Base-by-base conservation (phyloP, 2,797 vertebrate genomes). In the Enteromius unitaeniatus region DNA sequence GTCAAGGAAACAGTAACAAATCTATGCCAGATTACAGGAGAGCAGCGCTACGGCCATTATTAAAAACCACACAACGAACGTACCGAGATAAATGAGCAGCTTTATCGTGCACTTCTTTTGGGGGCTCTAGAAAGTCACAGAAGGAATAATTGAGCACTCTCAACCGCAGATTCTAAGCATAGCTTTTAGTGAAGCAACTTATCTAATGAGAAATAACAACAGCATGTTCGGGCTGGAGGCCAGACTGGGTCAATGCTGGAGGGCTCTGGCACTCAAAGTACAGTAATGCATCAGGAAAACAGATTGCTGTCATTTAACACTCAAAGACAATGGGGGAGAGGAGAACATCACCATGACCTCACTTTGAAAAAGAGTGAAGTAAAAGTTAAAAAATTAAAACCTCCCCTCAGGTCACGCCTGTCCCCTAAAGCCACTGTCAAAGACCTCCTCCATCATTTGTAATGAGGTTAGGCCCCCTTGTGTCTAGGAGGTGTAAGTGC, bases 381-480 rank as follows among this genome's bases (percentile, higher is more conserved):
- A 62, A 77, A 60, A 19, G 55, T 76, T 4, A 7, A 77, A 60
- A 78, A 78, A 64, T 64, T 0, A n/a, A 67, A 79, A 65, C 34
- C 45, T 67, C 17, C 62, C 72, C 31, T 75, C 15, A 1, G 60
- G 74, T 45, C 74, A 47, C 19, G n/a, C 60, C 53, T 49, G 28
- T 55, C 40, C 28, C 75, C 37, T 34, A 40, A 15, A 82, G 31
- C 11, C 31, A 65, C 31, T 64, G 64, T 47, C 42, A 23, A 11
- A 81, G 58, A 73, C 67, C 28, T 47, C 58, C 80, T 77, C 58
- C 65, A 80, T 85, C 79, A 85, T 89, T 87, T 74, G 42, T 85
- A 80, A 85, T 89, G 85, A 86, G 60, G 82, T 60, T 83, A 79
- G 69, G 88, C 86, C 88, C 88, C 85, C 86, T 86, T 67, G 88